Base-by-base conservation (phyloP, 2,888 invertebrate genomes). In the Cerastis rubricosa region DNA sequence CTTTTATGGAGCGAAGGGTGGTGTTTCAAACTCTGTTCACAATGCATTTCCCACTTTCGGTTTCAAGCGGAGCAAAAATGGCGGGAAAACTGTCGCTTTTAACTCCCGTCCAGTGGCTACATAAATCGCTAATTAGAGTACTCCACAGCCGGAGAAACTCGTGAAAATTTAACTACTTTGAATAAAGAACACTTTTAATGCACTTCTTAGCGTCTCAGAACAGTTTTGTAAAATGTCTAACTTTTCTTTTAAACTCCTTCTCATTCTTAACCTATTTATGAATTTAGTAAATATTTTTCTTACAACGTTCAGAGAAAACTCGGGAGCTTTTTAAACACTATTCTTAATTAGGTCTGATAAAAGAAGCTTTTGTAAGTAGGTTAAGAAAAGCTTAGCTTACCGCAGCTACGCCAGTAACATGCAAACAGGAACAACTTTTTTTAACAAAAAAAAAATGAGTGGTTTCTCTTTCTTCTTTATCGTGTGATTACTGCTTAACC, bases 71-170 rank as follows among this genome's bases (percentile, higher is more conserved):
- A 59, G 47, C 40, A 43, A 74, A 71, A 49, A 29, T 12, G 5
- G 17, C 19, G 47, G 22, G 11, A 25, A 43, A 65, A 25, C 64
- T 64, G 25, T 43, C 61, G 51, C 25, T 45, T 47, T 59, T 64
- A 19, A 64, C 63, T 25, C 64, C 0, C 45, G 40, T 59, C 19
- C 64, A 29, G 29, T 49, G 47, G 19, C 35, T 68, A 22, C n/a
- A 43, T 49, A 29, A 29, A 51, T 19, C 59, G 66, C 73, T 73
- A 80, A 73, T 73, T 66, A 73, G 51, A 35, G 25, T 59, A 45
- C 35, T 73, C 45, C 12, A 51, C 43, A 45, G 51, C 14, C n/a
- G 63, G 51, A 35, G 35, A 57, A 79, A 71, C 78, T 57, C 25
- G 59, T n/a, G 61, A 19, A 11, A 51, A 61, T 35, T 51, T 5